Percentiles rank a stretch among this genome's conserved stretches.
These are phyloP conservation scores for Lindbergichthys nudifrons DNA, from an alignment of 2,797 vertebrate genomes.

Conservation along the genomic window DNA sequence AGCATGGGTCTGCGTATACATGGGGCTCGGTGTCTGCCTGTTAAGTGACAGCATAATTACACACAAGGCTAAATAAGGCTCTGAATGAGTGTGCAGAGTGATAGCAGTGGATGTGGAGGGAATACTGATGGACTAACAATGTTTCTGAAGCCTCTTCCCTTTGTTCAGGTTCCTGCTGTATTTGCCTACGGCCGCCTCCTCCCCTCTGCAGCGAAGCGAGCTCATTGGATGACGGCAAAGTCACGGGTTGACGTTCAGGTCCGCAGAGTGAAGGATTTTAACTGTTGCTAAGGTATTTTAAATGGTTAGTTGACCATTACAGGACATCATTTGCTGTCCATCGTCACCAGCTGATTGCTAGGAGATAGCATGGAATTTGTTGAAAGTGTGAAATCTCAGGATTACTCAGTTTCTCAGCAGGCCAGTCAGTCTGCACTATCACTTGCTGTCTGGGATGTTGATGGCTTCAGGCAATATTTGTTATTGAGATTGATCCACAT, in stretches of 20 bases:
- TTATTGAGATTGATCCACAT: constrained; percentile 61
- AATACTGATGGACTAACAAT: constrained; percentile 76
- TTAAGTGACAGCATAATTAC: constrained; percentile 86
- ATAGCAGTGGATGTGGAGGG: constrained; percentile 75
- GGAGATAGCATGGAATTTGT: constrained; percentile 52
- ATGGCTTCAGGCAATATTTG: constrained; percentile 64
- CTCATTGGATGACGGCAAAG: constrained; percentile 75
- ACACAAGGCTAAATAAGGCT: constrained; percentile 67
- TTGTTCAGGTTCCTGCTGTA: constrained; percentile 73
- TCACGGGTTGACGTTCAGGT: constrained; percentile 56
- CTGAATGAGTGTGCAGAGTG: constrained; percentile 64
- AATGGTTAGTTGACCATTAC: constrained; percentile 60
- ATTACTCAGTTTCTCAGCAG: constrained; percentile 60
- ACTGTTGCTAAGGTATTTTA: constrained; percentile 77
- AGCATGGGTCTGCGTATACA: constrained; percentile 66
- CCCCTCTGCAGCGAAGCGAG: constrained; percentile 57
- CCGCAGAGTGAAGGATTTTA: constrained; percentile 59
- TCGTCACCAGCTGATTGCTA: constrained; percentile 56
- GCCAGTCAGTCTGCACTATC: constrained; percentile 54
- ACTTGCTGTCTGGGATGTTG: constrained; percentile 50
- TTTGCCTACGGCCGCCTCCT: constrained; percentile 59
- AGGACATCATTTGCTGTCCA: constrained; percentile 45
- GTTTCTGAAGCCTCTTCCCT: constrained; percentile 65
- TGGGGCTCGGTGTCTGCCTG: constrained; percentile 65
- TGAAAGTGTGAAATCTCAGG: constrained; percentile 59